A percentile compares a stretch with the other conserved stretches of the same genome.
Conservation (phyloP, 2,113 vertebrate genomes). For the Cyanoderma ruficeps region DNA sequence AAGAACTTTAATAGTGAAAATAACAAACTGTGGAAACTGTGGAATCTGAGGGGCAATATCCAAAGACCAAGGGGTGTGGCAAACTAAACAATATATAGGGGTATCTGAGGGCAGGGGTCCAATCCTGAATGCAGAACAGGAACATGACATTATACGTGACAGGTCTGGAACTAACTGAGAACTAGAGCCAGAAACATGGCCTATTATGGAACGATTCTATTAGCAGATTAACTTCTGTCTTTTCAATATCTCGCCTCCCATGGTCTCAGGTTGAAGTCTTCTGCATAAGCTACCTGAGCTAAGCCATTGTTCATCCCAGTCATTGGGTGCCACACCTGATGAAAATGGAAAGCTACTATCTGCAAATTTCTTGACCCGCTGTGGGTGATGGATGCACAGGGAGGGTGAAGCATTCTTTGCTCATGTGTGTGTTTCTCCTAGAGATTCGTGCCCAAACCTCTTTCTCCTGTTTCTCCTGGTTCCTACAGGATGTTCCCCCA, state of each 20-base stretch:
- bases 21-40: background rate
- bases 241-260: background rate
- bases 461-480: background rate
- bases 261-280: background rate
- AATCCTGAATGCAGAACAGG: background rate
- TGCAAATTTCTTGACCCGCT: background rate
- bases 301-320: background rate
- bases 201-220: background rate
- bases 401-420: background rate
- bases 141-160: background rate
- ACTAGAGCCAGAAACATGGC: background rate
- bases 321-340: background rate
- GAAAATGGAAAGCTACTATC: background rate
- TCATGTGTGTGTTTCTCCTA: accelerated
- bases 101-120: background rate
- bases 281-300: background rate
- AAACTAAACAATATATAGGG: background rate
- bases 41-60: background rate
- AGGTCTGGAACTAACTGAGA: background rate
- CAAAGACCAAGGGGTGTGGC: background rate
- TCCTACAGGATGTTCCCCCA: background rate
- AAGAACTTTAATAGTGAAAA: background rate
- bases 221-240: background rate
- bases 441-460: background rate
- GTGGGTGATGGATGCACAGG: background rate